Evolutionary conservation across 2,888 invertebrate genomes (phyloP), one percentile per base, ranked within the genome.

Genomic region (Drosophila rubida): DNA sequence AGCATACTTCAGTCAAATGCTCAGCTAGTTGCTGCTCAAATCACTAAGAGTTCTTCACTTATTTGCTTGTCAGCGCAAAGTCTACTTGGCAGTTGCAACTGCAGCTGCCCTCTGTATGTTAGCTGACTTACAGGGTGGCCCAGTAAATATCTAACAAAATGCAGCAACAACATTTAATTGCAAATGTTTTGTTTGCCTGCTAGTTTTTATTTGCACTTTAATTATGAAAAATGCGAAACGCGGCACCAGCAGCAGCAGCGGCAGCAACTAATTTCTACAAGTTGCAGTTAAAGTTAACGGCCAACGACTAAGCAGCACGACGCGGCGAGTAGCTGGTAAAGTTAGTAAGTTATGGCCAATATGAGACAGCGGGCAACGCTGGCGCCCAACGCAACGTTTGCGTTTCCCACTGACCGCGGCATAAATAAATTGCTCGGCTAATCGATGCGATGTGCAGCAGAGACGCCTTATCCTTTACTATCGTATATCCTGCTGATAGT

Each of bases 141-240:
- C 13, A 7, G 6, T 8, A 49, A 25, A 60, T 50, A 41, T 23
- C 13, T 41, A 45, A 35, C 41, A 46, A 25, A 14, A 14, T 51
- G 30, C 42, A 49, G 25, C 27, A 54, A 66, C 42, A 55, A 54
- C 57, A 75, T 74, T 80, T 82, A 82, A 82, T 82, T 82, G 81
- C 83, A 77, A 86, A 75, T 82, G 83, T 86, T 85, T 85, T 79
- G 81, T 70, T 75, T 74, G 71, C 69, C 80, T 74, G 81, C 71
- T 86, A 86, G 80, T 77, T 81, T 83, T 81, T 74, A 85, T 81
- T 86, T 82, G 74, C 83, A 76, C 83, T 85, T 82, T 85, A 85
- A 81, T 81, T 81, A 81, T 82, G 81, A 83, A 70, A 77, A 73
- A 86, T 83, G 77, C 62, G 59, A 65, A 61, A 48, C 59, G 59